phyloP scores from a whole-genome alignment of 2,888 invertebrate species.

The Neoscelio sp. region DNA sequence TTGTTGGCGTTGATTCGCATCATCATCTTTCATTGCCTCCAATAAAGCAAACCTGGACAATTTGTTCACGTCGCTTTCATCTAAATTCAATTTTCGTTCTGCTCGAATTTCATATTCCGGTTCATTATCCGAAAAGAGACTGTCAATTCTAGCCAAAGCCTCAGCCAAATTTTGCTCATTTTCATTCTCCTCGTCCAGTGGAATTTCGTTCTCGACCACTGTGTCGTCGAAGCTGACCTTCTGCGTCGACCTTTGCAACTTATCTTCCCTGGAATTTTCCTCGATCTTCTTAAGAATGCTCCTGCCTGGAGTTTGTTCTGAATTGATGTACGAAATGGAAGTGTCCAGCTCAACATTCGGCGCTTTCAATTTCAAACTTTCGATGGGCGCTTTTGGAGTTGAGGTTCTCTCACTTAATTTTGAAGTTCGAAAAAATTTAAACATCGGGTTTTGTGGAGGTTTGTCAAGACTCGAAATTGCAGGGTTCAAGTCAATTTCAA shows the following conservation, averaged over 20 bases:
- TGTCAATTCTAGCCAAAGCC: slow-evolving; percentile 70
- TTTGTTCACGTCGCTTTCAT: slow-evolving; percentile 37
- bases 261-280: slow-evolving; percentile 11
- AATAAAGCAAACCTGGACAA: slow-evolving; percentile 27
- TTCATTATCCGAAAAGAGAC: slow-evolving; percentile 32
- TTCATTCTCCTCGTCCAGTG: slow-evolving; percentile 59
- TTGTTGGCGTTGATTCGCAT: too few relatives aligned
- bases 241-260: slow-evolving; percentile 27
- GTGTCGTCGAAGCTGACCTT: slow-evolving; percentile 79
- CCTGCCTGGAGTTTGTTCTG: slow-evolving; percentile 77
- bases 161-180: slow-evolving; percentile 60
- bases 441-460: too few relatives aligned
- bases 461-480: too few relatives aligned
- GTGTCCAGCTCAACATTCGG: slow-evolving; percentile 73
- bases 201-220: slow-evolving; percentile 67
- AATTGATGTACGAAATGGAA: slow-evolving; percentile 77
- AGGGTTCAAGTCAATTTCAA: too few relatives aligned
- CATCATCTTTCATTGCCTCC: slow-evolving; percentile 31
- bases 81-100: slow-evolving; percentile 71
- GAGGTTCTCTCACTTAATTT: background rate
- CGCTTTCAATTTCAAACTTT: slow-evolving; percentile 63
- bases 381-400: slow-evolving; percentile 47
- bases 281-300: slow-evolving; percentile 77
- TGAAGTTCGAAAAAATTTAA: too few relatives aligned
- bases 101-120: slow-evolving; percentile 54